phyloP scores from a whole-genome alignment of 2,113 vertebrate genomes.

The Crotalus horridus region DNA sequence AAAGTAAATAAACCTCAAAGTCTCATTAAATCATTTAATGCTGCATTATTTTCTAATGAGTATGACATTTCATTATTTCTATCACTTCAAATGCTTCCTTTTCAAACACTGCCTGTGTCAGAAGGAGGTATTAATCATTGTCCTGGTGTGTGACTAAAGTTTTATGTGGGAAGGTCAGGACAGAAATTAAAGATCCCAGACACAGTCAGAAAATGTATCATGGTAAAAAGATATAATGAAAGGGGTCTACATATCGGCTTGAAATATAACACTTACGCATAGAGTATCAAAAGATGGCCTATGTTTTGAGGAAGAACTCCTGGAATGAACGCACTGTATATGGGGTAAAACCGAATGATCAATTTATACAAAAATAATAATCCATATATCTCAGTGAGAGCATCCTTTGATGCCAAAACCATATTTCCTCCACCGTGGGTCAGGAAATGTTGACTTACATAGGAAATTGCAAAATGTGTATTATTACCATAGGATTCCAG shows the following conservation, averaged over 20 bases:
- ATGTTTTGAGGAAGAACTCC: neutral
- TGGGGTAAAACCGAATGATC: neutral
- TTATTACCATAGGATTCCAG: neutral
- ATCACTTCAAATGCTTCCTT: conserved; percentile 54
- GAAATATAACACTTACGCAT: neutral
- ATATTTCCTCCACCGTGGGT: neutral
- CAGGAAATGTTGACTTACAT: neutral
- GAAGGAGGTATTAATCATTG: conserved; percentile 44
- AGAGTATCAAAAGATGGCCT: neutral
- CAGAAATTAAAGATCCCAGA: conserved; percentile 1
- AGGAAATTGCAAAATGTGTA: neutral
- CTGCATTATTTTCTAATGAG: conserved; percentile 64
- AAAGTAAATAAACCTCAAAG: conserved; percentile 64
- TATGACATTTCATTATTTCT: conserved; percentile 71
- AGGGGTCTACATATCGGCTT: neutral
- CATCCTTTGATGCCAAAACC: neutral
- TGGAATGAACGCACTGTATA: neutral
- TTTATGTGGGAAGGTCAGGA: neutral
- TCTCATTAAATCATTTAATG: conserved; percentile 72
- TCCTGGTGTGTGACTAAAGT: conserved; percentile 36
- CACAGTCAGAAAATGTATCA: conserved; percentile 18
- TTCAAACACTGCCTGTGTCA: conserved; percentile 31
- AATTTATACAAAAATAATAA: neutral
- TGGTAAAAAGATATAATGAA: neutral
- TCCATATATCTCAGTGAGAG: neutral